Evolutionary conservation across 2,797 vertebrate genomes (phyloP).

Genomic region (Bucorvus abyssinicus): DNA sequence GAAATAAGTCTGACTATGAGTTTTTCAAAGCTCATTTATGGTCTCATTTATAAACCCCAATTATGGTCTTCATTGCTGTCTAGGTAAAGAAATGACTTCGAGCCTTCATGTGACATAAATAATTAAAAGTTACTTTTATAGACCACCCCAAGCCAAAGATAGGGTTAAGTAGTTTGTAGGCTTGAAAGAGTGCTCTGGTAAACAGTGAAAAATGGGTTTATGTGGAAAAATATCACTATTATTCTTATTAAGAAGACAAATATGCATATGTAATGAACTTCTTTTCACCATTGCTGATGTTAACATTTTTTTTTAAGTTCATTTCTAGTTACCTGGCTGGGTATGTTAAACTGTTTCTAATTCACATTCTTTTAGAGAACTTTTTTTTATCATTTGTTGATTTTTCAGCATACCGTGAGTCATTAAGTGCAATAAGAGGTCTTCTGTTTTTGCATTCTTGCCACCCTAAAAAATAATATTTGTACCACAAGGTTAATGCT

Average conservation of each 20-base stretch:
- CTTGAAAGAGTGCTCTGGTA: neutral
- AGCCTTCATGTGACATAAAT: neutral
- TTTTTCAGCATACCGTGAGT: neutral
- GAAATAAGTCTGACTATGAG: neutral
- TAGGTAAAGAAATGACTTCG: slow-evolving; percentile 1
- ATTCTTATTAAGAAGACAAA: neutral
- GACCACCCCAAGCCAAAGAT: neutral
- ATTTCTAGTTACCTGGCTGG: neutral
- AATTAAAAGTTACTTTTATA: slow-evolving; percentile 19
- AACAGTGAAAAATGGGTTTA: neutral
- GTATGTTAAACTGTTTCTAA: neutral
- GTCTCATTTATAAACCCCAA: neutral
- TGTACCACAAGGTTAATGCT: neutral
- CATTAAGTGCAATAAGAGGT: neutral
- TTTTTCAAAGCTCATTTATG: neutral
- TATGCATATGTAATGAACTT: neutral
- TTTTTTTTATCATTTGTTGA: neutral
- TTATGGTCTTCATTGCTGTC: neutral
- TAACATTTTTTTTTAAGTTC: neutral
- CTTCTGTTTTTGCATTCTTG: neutral
- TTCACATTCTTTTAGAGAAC: neutral
- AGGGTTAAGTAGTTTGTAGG: neutral
- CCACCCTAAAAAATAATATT: neutral
- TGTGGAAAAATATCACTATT: neutral
- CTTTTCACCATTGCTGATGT: neutral